Evolutionary conservation across 2,113 vertebrate species (phyloP).

Genomic region (Pachypanchax playfairii): DNA sequence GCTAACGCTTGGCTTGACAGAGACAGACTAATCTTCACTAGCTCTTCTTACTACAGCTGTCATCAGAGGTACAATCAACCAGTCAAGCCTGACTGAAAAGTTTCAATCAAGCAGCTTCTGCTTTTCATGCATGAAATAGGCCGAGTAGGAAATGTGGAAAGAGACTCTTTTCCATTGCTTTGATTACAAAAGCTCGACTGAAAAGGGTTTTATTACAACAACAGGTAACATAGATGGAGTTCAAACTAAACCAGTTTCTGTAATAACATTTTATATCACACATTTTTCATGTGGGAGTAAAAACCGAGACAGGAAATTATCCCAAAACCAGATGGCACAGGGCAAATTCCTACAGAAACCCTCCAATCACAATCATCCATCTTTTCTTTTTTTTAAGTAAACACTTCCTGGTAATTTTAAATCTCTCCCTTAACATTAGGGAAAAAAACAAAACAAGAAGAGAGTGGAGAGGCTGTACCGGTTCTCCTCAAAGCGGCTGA

Average conservation of each 20-base stretch:
- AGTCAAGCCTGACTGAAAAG: conserved; percentile 9
- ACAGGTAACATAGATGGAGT: neutral
- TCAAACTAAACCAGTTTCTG: neutral
- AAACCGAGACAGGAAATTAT: too few relatives aligned
- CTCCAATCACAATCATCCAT: neutral
- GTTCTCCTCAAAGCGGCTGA: conserved; percentile 94
- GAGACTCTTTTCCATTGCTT: conserved; percentile 36
- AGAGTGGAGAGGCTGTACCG: conserved; percentile 77
- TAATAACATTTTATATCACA: too few relatives aligned
- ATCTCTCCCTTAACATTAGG: too few relatives aligned
- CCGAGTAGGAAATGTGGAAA: conserved; percentile 35
- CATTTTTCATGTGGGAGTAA: too few relatives aligned
- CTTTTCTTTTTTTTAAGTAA: neutral
- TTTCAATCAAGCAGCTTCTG: conserved; percentile 51
- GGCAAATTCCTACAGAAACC: neutral
- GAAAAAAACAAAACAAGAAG: neutral
- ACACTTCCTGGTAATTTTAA: too few relatives aligned
- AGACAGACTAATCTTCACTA: conserved; percentile 53
- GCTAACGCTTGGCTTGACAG: conserved; percentile 36
- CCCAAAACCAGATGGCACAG: too few relatives aligned
- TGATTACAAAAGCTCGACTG: conserved; percentile 41
- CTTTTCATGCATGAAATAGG: conserved; percentile 47
- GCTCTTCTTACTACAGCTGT: conserved; percentile 19
- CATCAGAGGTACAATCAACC: conserved; percentile 8
- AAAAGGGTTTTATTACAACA: conserved; percentile 17